Base-by-base conservation (phyloP, 2,797 vertebrate genomes). In the Coccyzus lansbergi region DNA sequence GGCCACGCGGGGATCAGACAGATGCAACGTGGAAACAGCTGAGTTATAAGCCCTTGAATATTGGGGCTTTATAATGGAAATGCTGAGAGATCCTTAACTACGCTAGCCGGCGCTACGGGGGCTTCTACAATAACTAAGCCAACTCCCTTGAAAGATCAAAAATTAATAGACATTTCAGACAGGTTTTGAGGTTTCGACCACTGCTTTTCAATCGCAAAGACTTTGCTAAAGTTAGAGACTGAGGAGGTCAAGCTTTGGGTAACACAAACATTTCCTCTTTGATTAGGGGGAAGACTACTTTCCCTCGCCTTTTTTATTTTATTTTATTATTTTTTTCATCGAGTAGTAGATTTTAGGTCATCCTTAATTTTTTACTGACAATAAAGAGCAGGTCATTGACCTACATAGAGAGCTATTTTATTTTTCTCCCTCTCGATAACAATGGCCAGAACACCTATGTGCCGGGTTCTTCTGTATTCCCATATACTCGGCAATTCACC, bases 331-430 rank as follows among this genome's bases (percentile, higher is more conserved):
- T 94, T 97, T 93, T 92, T 90, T 92, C 79, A 44, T 93, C 74
- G 95, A 97, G 95, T 95, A 97, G 96, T 95, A 90, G 97, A 98
- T 97, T 98, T 97, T 97, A 97, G 97, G 97, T 97, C 98, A 98
- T 97, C 97, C 97, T 97, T 98, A 97, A 97, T 97, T 97, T 97
- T 97, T 97, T 95, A 95, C 96, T 95, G 93, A 90, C 96, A 97
- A 96, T 95, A 97, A 96, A 96, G 93, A 97, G 96, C 96, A 96
- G 98, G 97, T 98, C 97, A 92, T 94, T 97, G 98, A 98, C 98
- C 98, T 97, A 97, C 97, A 97, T 97, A 97, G 91, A 93, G 97
- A 97, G 96, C 94, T 97, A 97, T 97, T 98, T 97, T 97, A 95
- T 97, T 97, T 96, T 96, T 93, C 97, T 95, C 70, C 85, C 94